Conservation (phyloP, 1,140 invertebrate species). For the Aphidius ervi region DNA sequence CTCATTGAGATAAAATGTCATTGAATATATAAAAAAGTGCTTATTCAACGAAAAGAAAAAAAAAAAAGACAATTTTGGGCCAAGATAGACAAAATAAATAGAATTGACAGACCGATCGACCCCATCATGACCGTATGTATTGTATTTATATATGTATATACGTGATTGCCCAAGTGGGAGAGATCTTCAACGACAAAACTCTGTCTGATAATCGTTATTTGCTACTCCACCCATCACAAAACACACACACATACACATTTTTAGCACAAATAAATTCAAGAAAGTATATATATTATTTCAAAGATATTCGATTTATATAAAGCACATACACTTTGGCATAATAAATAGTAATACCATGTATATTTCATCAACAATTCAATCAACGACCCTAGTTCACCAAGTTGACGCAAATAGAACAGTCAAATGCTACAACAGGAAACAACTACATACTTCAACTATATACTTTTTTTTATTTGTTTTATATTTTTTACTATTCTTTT, state of each 20-base stretch:
- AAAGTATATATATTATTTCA: not conserved
- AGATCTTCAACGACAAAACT: conserved; percentile 2
- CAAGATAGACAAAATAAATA: conserved; percentile 11
- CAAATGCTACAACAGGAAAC: no score
- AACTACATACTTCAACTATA: no score
- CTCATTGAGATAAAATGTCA: conserved; percentile 3
- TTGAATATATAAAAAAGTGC: not conserved
- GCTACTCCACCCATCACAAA: conserved; percentile 1
- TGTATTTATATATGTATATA: not conserved
- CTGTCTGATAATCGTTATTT: conserved; percentile 13
- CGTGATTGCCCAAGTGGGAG: conserved; percentile 5
- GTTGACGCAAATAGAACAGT: not conserved
- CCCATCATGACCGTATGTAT: conserved; percentile 5
- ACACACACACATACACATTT: no score
- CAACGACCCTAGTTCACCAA: not conserved
- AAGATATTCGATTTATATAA: conserved; percentile 1
- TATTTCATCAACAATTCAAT: not conserved
- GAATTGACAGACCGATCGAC: conserved; percentile 4
- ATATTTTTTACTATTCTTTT: no score
- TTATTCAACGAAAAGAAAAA: conserved; percentile 17
- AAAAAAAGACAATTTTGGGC: not conserved
- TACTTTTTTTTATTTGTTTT: no score
- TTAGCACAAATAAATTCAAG: no score
- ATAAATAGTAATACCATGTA: not conserved
- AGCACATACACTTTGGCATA: not conserved